A percentile compares a stretch with the other conserved stretches of the same genome.
These are phyloP conservation scores for Rutilus rutilus DNA, from an alignment of 2,113 vertebrate species.

Conservation along the genomic window DNA sequence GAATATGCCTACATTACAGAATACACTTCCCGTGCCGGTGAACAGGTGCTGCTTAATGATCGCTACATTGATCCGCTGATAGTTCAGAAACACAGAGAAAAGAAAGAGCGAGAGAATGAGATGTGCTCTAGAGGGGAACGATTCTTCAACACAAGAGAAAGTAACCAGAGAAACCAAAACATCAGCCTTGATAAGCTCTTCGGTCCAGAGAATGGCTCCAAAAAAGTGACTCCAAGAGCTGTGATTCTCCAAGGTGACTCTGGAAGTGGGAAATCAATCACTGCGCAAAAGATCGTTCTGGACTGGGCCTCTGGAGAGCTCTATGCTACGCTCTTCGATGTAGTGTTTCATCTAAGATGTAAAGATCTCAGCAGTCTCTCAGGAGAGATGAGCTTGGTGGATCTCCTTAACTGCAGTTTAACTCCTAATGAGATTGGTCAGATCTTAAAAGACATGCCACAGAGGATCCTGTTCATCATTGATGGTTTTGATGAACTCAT, in stretches of 20 bases:
- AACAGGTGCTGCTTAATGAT: conserved; percentile 43
- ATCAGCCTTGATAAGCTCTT: conserved; percentile 38
- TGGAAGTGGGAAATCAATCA: conserved; percentile 74
- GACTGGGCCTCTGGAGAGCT: conserved; percentile 63
- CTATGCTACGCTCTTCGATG: conserved; percentile 59
- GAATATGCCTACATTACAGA: conserved; percentile 41
- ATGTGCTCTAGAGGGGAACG: conserved; percentile 34
- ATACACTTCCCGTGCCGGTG: conserved; percentile 42
- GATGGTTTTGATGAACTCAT: conserved; percentile 68
- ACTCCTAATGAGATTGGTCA: background rate
- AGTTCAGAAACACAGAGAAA: conserved; percentile 33
- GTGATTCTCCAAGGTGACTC: conserved; percentile 71
- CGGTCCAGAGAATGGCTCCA: background rate
- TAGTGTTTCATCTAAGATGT: conserved; percentile 71
- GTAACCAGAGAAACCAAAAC: conserved; percentile 4
- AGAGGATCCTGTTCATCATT: conserved; percentile 67
- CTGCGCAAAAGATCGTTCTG: conserved; percentile 66
- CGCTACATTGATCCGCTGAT: conserved; percentile 49
- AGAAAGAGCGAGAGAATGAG: conserved; percentile 45
- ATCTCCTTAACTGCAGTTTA: conserved; percentile 58
- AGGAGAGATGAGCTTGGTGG: conserved; percentile 53
- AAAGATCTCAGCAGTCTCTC: conserved; percentile 52
- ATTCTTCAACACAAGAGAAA: conserved; percentile 27
- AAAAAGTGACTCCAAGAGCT: conserved; percentile 46
- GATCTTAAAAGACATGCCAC: conserved; percentile 55